Conservation (phyloP, 2,888 invertebrate genomes). For the Erebia aethiops region DNA sequence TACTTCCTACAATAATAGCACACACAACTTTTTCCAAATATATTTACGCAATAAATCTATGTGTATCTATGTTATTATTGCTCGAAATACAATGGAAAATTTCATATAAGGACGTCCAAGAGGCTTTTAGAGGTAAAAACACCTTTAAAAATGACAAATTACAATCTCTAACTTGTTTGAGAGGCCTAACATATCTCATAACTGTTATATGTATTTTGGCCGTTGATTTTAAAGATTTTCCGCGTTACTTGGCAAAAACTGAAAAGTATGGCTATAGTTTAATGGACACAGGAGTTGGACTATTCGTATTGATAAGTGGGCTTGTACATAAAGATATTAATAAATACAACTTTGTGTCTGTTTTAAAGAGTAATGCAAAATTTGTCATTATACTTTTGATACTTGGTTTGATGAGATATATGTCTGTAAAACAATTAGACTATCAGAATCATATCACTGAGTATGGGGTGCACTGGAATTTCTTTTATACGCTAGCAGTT, state of each 20-base stretch:
- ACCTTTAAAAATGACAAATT: slow-evolving; percentile 49
- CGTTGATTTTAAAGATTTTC: slow-evolving; percentile 95
- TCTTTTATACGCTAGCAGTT: slow-evolving; percentile 95
- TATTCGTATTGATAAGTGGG: slow-evolving; percentile 92
- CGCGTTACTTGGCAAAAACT: slow-evolving; percentile 93
- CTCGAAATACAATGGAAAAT: slow-evolving; percentile 43
- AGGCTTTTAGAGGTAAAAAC: slow-evolving; percentile 32
- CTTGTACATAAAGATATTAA: slow-evolving; percentile 83
- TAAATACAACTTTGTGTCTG: slow-evolving; percentile 52
- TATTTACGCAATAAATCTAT: slow-evolving; percentile 58
- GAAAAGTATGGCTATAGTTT: slow-evolving; percentile 92
- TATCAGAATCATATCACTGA: slow-evolving; percentile 96
- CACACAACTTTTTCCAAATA: slow-evolving; percentile 78
- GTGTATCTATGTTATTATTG: slow-evolving; percentile 51
- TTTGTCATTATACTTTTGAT: slow-evolving; percentile 67
- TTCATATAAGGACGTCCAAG: slow-evolving; percentile 22
- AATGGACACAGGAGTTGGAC: slow-evolving; percentile 98
- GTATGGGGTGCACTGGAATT: slow-evolving; percentile 99
- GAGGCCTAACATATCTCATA: slow-evolving; percentile 87
- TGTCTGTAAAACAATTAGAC: slow-evolving; percentile 84
- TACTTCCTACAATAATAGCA: slow-evolving; percentile 80
- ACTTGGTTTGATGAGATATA: slow-evolving; percentile 85
- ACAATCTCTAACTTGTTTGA: slow-evolving; percentile 84
- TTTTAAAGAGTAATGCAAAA: slow-evolving; percentile 64
- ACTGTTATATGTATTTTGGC: slow-evolving; percentile 94